A percentile compares a stretch with the other conserved stretches of the same genome.
Conservation (phyloP, 2,888 invertebrate genomes). For the Drosophila neoperkinsi region DNA sequence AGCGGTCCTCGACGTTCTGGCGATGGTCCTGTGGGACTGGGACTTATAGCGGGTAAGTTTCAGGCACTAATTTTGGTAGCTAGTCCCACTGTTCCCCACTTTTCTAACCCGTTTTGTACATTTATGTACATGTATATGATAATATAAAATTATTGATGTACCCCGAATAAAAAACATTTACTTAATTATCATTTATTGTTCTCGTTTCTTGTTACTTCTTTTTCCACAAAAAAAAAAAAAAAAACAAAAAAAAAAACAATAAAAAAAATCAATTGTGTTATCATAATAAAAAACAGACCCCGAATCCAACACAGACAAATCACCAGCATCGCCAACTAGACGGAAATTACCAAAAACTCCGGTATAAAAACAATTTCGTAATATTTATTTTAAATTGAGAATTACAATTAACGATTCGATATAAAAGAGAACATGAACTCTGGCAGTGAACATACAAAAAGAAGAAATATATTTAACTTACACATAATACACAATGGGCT, state of each 20-base stretch:
- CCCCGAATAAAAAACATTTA: slow-evolving; percentile 51
- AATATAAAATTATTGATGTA: slow-evolving; percentile 28
- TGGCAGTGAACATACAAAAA: slow-evolving; percentile 41
- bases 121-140: slow-evolving; percentile 15
- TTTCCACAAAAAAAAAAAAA: slow-evolving; percentile 36
- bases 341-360: slow-evolving; percentile 98
- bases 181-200: slow-evolving; percentile 73
- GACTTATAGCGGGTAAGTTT: slow-evolving; percentile 84
- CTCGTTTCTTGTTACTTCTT: slow-evolving; percentile 73
- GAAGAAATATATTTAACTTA: slow-evolving; percentile 28
- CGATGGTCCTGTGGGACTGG: slow-evolving; percentile 84
- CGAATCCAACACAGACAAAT: slow-evolving; percentile 91
- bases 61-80: slow-evolving; percentile 14
- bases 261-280: slow-evolving; percentile 19
- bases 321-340: slow-evolving; percentile 95
- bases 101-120: slow-evolving; percentile 24
- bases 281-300: slow-evolving; percentile 88
- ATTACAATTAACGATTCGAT: slow-evolving; percentile 42
- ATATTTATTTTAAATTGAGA: slow-evolving; percentile 64
- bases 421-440: slow-evolving; percentile 45
- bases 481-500: slow-evolving; percentile 51
- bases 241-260: slow-evolving; percentile 5
- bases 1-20: slow-evolving; percentile 85
- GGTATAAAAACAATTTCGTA: slow-evolving; percentile 91
- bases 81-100: slow-evolving; percentile 14